Evolutionary conservation across 2,888 invertebrate species (phyloP).

Genomic region (Willowsia nigromaculata): DNA sequence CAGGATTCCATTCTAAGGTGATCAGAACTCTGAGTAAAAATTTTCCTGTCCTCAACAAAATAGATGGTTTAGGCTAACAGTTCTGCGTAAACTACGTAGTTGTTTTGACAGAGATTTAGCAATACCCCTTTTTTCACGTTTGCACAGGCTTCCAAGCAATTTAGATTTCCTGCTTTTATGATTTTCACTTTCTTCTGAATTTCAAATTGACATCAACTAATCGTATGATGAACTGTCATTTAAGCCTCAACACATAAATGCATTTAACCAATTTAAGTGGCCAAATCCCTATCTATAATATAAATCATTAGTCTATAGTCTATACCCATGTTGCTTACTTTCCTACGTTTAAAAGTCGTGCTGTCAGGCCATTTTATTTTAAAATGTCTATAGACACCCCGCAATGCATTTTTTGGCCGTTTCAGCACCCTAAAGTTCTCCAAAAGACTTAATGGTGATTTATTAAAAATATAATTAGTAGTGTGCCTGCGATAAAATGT

Average conservation of each 20-base stretch:
- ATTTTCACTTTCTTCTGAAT: slow-evolving; percentile 51
- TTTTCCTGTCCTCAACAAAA: too few species aligned
- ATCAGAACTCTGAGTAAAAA: too few species aligned
- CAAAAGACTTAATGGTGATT: slow-evolving; percentile 50
- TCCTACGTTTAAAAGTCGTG: too few species aligned
- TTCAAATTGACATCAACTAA: slow-evolving; percentile 56
- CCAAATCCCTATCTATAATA: background rate
- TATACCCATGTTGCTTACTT: too few species aligned
- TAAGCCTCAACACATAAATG: too few species aligned
- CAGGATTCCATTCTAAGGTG: too few species aligned
- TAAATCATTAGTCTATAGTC: background rate
- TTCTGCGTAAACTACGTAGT: too few species aligned
- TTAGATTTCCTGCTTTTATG: slow-evolving; percentile 55
- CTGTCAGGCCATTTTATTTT: too few species aligned
- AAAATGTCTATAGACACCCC: background rate
- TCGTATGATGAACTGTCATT: slow-evolving; percentile 15
- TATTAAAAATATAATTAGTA: slow-evolving; percentile 59
- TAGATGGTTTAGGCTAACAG: too few species aligned
- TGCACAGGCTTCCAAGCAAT: slow-evolving; percentile 45
- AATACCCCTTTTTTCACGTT: too few species aligned
- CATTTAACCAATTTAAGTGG: background rate
- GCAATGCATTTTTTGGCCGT: background rate
- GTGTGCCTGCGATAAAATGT: slow-evolving; percentile 40
- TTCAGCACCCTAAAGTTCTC: slow-evolving; percentile 13
- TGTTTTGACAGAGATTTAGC: too few species aligned